Evolutionary conservation across 2,888 invertebrate genomes (phyloP).

Genomic region (Agrilus mali): DNA sequence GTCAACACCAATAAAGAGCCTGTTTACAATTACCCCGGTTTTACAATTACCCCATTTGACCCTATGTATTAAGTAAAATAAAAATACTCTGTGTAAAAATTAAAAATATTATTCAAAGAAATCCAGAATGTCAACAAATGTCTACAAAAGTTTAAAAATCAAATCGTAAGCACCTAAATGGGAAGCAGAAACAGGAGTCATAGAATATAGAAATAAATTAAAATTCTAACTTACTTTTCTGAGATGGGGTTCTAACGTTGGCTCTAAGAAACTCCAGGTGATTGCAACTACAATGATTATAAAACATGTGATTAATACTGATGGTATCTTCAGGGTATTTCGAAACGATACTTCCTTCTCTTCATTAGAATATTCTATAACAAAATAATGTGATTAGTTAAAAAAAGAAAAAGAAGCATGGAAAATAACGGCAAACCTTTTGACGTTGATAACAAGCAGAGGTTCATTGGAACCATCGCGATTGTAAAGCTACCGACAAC

Average conservation of each 20-base stretch:
- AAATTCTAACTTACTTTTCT: slow-evolving; percentile 33
- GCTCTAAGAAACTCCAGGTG: slow-evolving; percentile 64
- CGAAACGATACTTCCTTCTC: slow-evolving; percentile 46
- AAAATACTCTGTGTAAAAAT: too few relatives aligned
- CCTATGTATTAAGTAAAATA: too few relatives aligned
- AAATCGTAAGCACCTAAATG: too few relatives aligned
- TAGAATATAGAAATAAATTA: neutral
- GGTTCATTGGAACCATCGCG: slow-evolving; percentile 49
- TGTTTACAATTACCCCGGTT: too few relatives aligned
- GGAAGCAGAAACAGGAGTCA: too few relatives aligned
- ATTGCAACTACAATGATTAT: slow-evolving; percentile 58
- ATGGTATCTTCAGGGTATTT: slow-evolving; percentile 50
- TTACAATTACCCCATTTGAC: too few relatives aligned
- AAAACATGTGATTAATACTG: slow-evolving; percentile 53
- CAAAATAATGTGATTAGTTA: neutral
- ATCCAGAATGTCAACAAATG: too few relatives aligned
- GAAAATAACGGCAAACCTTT: slow-evolving; percentile 35
- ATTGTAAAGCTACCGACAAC: slow-evolving; percentile 55
- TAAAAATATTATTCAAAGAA: too few relatives aligned
- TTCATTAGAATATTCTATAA: slow-evolving; percentile 40
- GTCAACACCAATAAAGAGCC: too few relatives aligned
- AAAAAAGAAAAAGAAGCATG: neutral
- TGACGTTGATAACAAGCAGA: slow-evolving; percentile 44
- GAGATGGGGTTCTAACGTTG: slow-evolving; percentile 62
- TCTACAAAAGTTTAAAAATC: too few relatives aligned